phyloP scores from a whole-genome alignment of 2,888 invertebrate species.

The Cephus rjabovi region DNA sequence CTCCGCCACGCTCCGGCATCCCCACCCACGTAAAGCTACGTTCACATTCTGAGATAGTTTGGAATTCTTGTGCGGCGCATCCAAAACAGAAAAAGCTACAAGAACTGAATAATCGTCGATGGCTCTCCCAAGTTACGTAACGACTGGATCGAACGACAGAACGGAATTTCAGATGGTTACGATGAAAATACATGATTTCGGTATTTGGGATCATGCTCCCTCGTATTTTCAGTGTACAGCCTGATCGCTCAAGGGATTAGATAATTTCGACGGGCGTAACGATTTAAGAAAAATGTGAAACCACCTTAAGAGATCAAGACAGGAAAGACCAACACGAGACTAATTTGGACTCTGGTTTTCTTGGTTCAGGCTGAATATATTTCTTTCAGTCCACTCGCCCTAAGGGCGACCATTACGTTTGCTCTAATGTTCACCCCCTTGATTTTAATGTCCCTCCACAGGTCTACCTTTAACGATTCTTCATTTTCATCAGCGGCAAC shows the following conservation, averaged over 20 bases:
- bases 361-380: slow-evolving; percentile 14
- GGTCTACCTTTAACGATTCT: slow-evolving; percentile 52
- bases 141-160: background rate
- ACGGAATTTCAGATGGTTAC: background rate
- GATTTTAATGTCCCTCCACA: slow-evolving; percentile 52
- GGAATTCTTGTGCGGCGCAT: background rate
- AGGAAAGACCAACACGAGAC: slow-evolving; percentile 9
- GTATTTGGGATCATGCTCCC: background rate
- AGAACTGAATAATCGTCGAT: background rate
- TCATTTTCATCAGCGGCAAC: slow-evolving; percentile 46
- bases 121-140: background rate
- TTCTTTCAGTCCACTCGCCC: slow-evolving; percentile 32
- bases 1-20: slow-evolving; percentile 56
- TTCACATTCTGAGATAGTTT: slow-evolving; percentile 7
- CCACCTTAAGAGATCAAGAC: background rate
- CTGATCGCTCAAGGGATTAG: background rate
- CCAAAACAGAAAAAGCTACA: background rate
- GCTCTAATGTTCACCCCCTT: slow-evolving; percentile 48
- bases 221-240: background rate
- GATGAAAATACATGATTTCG: background rate
- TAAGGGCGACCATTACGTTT: slow-evolving; percentile 45
- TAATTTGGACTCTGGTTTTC: slow-evolving; percentile 24
- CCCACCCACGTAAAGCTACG: slow-evolving; percentile 38
- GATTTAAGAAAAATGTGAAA: background rate
- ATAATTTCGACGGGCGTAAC: background rate